Evolutionary conservation across 2,797 vertebrate species (phyloP).

Genomic region (Acanthurus tractus): DNA sequence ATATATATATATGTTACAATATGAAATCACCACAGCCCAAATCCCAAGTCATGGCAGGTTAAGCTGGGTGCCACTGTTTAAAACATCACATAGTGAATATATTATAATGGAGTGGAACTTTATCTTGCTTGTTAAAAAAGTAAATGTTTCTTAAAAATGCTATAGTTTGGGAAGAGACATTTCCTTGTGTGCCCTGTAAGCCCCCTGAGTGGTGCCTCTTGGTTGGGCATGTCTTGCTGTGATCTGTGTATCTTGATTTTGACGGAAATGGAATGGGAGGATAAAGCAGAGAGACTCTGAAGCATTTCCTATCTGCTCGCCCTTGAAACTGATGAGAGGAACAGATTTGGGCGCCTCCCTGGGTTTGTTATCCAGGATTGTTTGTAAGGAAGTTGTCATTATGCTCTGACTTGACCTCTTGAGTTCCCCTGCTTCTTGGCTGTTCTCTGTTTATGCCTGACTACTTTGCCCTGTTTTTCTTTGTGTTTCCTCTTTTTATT

Average conservation of each 20-base stretch:
- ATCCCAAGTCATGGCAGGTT: too few relatives aligned
- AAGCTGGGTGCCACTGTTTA: neutral
- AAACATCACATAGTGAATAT: neutral
- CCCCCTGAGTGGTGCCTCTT: neutral
- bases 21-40: too few relatives aligned
- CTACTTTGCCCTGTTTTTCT: constrained; percentile 16
- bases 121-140: neutral
- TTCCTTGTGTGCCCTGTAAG: neutral
- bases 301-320: constrained; percentile 75
- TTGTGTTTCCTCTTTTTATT: constrained; percentile 22
- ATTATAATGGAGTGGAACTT: neutral
- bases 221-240: constrained; percentile 11
- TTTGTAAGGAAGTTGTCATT: constrained; percentile 65
- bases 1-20: too few relatives aligned
- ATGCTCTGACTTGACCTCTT: constrained; percentile 27
- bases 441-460: constrained; percentile 16
- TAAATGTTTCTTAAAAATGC: neutral
- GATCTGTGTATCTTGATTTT: constrained; percentile 27
- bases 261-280: constrained; percentile 61
- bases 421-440: constrained; percentile 9
- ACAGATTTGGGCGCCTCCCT: constrained; percentile 46
- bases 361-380: constrained; percentile 30
- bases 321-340: constrained; percentile 59
- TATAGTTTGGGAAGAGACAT: neutral
- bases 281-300: constrained; percentile 40